Percentiles rank a stretch among this genome's conserved stretches.
These are phyloP conservation scores for Harmothoe impar DNA, from an alignment of 2,888 invertebrate species.

Conservation along the genomic window DNA sequence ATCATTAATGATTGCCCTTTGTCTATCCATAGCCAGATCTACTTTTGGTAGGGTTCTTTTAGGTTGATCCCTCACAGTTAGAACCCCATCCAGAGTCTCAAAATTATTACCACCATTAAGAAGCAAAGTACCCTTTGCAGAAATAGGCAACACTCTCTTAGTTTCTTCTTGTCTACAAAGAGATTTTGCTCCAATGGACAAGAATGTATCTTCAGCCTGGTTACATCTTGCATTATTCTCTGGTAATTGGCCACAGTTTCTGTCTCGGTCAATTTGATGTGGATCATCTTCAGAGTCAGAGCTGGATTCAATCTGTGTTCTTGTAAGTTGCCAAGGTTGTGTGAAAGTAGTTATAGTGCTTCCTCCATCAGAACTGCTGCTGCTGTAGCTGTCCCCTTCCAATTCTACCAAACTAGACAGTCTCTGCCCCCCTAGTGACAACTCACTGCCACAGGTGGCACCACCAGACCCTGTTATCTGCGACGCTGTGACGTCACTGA, in stretches of 20 bases:
- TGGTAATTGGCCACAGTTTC: background rate
- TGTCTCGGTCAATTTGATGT: background rate
- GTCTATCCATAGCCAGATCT: constrained; percentile 5
- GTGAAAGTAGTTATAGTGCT: background rate
- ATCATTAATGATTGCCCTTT: background rate
- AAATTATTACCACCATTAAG: background rate
- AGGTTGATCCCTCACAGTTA: background rate
- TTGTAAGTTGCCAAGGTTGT: background rate
- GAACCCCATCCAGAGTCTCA: background rate
- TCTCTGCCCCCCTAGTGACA: background rate
- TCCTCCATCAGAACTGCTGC: background rate
- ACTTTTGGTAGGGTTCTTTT: background rate
- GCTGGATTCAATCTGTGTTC: background rate
- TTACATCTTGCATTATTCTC: background rate
- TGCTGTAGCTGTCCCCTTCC: background rate
- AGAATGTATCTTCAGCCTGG: background rate
- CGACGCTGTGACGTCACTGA: background rate
- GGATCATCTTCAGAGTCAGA: background rate
- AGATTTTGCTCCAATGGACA: background rate
- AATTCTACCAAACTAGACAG: background rate
- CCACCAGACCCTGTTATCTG: background rate
- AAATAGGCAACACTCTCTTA: background rate
- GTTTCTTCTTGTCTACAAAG: background rate
- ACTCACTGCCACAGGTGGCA: background rate
- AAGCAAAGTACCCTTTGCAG: background rate